phyloP scores from a whole-genome alignment of 1,140 invertebrate genomes.

The Euwallacea similis region DNA sequence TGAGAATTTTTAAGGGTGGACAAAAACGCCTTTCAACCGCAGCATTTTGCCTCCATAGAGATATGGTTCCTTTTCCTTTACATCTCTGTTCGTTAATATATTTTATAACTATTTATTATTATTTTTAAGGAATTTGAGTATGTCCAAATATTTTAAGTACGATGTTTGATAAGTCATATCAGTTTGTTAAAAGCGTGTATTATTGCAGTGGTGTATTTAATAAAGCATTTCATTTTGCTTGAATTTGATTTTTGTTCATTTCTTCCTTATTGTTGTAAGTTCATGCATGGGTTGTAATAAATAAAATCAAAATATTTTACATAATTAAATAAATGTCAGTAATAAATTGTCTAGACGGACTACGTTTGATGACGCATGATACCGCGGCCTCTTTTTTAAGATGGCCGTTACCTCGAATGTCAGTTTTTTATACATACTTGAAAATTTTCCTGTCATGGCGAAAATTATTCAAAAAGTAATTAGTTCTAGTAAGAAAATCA shows the following conservation, averaged over 20 bases:
- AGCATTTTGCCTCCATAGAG: slow-evolving; percentile 18
- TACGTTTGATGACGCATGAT: too few species aligned
- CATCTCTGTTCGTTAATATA: slow-evolving; percentile 42
- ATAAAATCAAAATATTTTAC: too few species aligned
- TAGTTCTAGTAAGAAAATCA: too few species aligned
- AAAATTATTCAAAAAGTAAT: too few species aligned
- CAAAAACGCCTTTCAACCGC: neutral
- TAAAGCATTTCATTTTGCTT: slow-evolving; percentile 56
- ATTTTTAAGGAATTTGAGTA: slow-evolving; percentile 46
- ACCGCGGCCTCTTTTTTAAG: too few species aligned
- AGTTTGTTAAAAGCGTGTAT: slow-evolving; percentile 56
- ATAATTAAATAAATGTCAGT: too few species aligned
- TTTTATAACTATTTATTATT: slow-evolving; percentile 49
- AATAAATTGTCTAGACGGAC: too few species aligned
- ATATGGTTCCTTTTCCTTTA: slow-evolving; percentile 30
- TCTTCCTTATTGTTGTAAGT: neutral
- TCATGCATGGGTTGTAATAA: too few species aligned
- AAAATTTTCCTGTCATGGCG: too few species aligned
- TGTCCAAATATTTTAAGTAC: slow-evolving; percentile 52
- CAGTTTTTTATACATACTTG: too few species aligned
- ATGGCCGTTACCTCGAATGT: too few species aligned
- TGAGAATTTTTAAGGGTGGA: neutral
- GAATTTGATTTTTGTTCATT: slow-evolving; percentile 18
- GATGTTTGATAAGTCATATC: slow-evolving; percentile 56
- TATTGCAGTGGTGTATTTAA: slow-evolving; percentile 56